Conservation (phyloP, 1,140 invertebrate species). For the Zaprionus ornatus region DNA sequence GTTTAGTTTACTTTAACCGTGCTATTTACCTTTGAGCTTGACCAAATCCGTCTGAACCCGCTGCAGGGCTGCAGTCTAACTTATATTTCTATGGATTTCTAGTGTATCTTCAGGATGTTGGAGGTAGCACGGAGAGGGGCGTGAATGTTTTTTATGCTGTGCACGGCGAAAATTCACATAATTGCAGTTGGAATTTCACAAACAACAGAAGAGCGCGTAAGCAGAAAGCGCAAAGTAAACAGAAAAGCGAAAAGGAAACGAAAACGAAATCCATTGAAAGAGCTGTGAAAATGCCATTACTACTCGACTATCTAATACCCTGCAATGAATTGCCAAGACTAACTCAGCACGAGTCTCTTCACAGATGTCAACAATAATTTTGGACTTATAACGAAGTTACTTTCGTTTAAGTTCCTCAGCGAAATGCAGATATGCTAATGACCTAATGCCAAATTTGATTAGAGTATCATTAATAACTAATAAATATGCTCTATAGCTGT, state of each 20-base stretch:
- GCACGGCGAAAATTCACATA: constrained; percentile 76
- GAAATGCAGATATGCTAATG: no score
- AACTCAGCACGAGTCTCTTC: no score
- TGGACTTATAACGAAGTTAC: no score
- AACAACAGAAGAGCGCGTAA: constrained; percentile 74
- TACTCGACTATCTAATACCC: background rate
- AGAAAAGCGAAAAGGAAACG: constrained; percentile 50
- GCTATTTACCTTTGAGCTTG: constrained; percentile 68
- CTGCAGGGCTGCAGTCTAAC: constrained; percentile 33
- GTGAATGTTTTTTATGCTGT: constrained; percentile 76
- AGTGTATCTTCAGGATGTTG: constrained; percentile 7
- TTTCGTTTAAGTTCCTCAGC: no score
- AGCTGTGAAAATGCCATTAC: background rate
- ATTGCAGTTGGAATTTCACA: constrained; percentile 81
- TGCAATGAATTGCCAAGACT: background rate
- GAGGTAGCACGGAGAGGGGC: background rate
- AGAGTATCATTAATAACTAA: no score
- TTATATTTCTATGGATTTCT: constrained; percentile 39
- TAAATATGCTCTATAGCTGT: no score
- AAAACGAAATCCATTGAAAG: background rate
- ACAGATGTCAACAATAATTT: no score
- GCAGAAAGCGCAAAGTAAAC: constrained; percentile 80
- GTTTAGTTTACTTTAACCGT: constrained; percentile 51
- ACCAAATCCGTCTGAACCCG: constrained; percentile 42
- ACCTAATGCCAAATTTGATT: no score